These are phyloP conservation scores for Bombus polaris DNA, from an alignment of 1,140 invertebrate genomes.

Conservation along the genomic window DNA sequence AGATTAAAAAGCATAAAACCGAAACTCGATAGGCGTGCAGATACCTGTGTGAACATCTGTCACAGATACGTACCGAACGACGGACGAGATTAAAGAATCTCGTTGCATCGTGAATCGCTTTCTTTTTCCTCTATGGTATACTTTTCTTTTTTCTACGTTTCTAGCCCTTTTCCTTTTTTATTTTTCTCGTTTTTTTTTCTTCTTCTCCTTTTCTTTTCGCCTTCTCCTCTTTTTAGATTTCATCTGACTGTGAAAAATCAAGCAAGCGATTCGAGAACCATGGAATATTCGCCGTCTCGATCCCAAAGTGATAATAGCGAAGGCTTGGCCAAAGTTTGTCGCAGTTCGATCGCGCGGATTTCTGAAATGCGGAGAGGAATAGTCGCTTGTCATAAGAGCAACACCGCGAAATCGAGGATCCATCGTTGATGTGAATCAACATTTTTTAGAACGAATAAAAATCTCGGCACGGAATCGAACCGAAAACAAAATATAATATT, in stretches of 20 bases:
- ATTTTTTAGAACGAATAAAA: neutral
- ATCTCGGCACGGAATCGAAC: neutral
- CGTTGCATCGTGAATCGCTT: conserved; percentile 39
- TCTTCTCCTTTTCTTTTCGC: neutral
- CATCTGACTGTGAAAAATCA: neutral
- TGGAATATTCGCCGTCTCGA: conserved; percentile 11
- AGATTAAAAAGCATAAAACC: conserved; percentile 61
- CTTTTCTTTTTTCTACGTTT: conserved; percentile 21
- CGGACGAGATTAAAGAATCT: conserved; percentile 62
- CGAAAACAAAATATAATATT: too few species aligned
- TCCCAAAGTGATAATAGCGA: neutral
- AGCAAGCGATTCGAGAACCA: neutral
- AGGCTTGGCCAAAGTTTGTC: neutral
- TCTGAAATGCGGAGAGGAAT: neutral
- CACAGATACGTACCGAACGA: conserved; percentile 52
- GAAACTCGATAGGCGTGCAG: conserved; percentile 48
- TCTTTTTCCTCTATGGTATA: neutral
- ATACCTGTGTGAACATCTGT: conserved; percentile 51
- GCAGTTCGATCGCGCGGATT: neutral
- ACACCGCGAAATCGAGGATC: neutral
- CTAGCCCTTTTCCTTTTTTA: too few species aligned
- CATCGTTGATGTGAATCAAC: neutral
- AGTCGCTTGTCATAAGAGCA: neutral
- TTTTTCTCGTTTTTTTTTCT: neutral
- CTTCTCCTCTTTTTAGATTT: neutral